Base-by-base conservation (phyloP, 2,797 vertebrate species). In the Merluccius polli region DNA sequence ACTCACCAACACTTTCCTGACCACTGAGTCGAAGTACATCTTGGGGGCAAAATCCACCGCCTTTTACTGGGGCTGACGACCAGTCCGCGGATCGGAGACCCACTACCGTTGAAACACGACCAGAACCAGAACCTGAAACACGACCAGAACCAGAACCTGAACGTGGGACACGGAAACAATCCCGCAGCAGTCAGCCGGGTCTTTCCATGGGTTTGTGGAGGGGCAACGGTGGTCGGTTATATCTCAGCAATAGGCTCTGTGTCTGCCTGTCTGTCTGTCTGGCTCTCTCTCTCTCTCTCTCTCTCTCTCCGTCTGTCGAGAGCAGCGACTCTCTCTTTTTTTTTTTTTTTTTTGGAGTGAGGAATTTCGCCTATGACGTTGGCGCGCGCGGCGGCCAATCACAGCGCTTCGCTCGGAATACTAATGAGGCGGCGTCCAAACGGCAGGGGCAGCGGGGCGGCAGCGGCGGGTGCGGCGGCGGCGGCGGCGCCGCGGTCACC, bases 1-100 rank as follows among this genome's bases (percentile, higher is more conserved):
- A 89, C 91, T 92, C 70, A 93, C 92, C 16, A 10, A 72, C 75
- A 88, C 52, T 83, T 86, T 88, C 21, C 86, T 78, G 82, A 86
- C 30, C 89, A 73, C 76, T 84, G 86, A 82, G 84, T 24, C 87
- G 84, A 90, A 89, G 90, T 86, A 91, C 92, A 93, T 93, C 86
- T 88, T 90, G 84, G 85, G 78, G 63, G 83, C 75, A n/a, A 84
- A 87, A 84, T 59, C 89, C 81, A 70, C 75, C 83, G 52, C 78
- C 79, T 73, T 74, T 83, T 67, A n/a, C n/a, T 35, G 75, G 67
- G 69, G 77, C 78, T 78, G 15, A 24, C 27, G 59, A 65, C 30
- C 72, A 73, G n/a, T n/a, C n/a, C n/a, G n/a, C n/a, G n/a, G n/a
- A n/a, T n/a, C n/a, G n/a, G n/a, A n/a, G n/a, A n/a, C n/a, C n/a